Base-by-base conservation (phyloP, 2,888 invertebrate genomes). In the Galeopsomyia nigrocyanea region DNA sequence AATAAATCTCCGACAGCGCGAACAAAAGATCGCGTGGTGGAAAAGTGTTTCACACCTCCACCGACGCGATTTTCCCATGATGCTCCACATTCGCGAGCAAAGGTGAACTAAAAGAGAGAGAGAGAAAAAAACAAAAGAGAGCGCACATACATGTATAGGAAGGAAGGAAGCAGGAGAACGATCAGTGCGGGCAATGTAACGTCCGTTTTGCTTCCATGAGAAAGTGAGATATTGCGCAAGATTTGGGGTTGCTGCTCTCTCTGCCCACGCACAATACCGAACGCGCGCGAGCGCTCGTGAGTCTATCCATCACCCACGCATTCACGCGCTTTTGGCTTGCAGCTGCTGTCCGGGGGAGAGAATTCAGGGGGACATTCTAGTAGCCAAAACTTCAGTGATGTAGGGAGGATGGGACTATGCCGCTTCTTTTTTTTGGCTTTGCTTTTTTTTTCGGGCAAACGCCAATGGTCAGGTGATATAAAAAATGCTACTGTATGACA, bases 231-330 rank as follows among this genome's bases (percentile, higher is more conserved):
- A 73, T 70, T 73, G 62, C 73, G 53, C 69, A 53, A 66, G 64
- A 39, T 39, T 39, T 7, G 47, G 66, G 39, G 64, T 64, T 53
- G 46, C 3, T 53, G 26, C 39, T 19, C 19, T 49, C 50, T 16
- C 50, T 68, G 50, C 56, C 73, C 68, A 68, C 60, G 56, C 63
- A 50, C 22, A 22, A 58, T 22, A 58, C 63, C 39, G 7, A 10
- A 47, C n/a, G 26, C n/a, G 14, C n/a, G 22, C 10, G n/a, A n/a
- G 47, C 58, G 51, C 22, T 16, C 80, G 81, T 80, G 78, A 79
- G 79, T 82, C 83, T 81, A 85, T 85, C 84, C 82, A 85, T 85
- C 85, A 85, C 84, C 84, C 83, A 82, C 80, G 78, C 78, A 76
- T 79, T 79, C 77, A 77, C 49, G 53, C 46, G 39, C 64, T 39